Evolutionary conservation across 2,888 invertebrate species (phyloP), one percentile per base, ranked within the genome.

Genomic region (Caenorhabditis becei): DNA sequence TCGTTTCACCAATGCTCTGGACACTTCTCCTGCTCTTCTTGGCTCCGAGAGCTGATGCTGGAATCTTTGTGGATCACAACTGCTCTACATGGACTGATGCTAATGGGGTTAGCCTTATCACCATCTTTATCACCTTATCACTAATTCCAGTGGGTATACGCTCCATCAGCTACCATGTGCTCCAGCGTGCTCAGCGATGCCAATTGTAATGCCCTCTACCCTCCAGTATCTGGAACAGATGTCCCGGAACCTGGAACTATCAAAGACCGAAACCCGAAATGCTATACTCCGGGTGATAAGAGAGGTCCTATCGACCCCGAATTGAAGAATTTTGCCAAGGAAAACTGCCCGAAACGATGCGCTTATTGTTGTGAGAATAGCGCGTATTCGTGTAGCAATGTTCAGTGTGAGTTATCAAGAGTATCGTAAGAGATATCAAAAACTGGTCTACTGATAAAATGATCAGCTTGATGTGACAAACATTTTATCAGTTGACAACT

Each of bases 361-460:
- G 83, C 79, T 56, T 82, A 54, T 63, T 84, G 83, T 54, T 84
- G 84, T 58, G 32, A 65, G 32, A 82, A 80, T 0, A 56, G 59
- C 10, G 67, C 63, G 2, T 84, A 74, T 67, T 71, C 53, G 32
- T 84, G 84, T 62, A 62, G 47, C 10, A 82, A 84, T 66, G 74
- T 65, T 16, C 63, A 71, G 14, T 71, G 83, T 82, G 47, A 47
- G 47, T 47, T 49, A 49, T 49, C 20, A 20, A 18, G 49, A 20
- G 4, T 49, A 2, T 49, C 3, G 18, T 49, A 2, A 20, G 18
- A 49, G 16, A 44, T 44, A 14, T 5, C 8, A 44, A 44, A 44
- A 44, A 49, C 18, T 49, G 16, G 20, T 49, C 49, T 18, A 49
- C 49, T 49, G 14, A 49, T 49, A 20, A 49, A 14, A 44, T 44